Conservation (phyloP, 2,888 invertebrate genomes). For the Coelogynopora nodosa region DNA sequence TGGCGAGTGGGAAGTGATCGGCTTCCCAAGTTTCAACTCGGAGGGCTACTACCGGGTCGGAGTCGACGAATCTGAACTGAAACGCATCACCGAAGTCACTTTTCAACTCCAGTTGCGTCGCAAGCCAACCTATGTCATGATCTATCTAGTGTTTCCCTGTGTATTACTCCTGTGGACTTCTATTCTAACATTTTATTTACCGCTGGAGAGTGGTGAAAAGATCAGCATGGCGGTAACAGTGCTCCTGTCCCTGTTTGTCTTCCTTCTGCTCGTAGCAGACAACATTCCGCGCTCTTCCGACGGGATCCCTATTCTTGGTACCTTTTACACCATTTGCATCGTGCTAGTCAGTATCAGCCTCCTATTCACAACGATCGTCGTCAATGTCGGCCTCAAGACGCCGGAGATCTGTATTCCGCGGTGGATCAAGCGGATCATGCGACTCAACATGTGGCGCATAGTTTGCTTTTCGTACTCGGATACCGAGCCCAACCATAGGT, state of each 20-base stretch:
- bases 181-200: constrained; percentile 34
- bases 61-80: neutral
- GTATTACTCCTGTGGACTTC: constrained; percentile 39
- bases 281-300: constrained; percentile 41
- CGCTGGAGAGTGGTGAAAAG: constrained; percentile 32
- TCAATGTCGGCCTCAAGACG: constrained; percentile 38
- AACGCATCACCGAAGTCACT: constrained; percentile 38
- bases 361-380: constrained; percentile 14
- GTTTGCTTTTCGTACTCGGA: constrained; percentile 25
- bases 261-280: constrained; percentile 39
- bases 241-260: constrained; percentile 40
- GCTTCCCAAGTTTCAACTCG: constrained; percentile 31
- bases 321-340: constrained; percentile 37
- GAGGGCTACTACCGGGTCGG: neutral
- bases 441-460: constrained; percentile 2
- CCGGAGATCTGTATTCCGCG: constrained; percentile 23
- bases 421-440: constrained; percentile 19
- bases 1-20: constrained; percentile 43
- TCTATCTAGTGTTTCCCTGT: constrained; percentile 42
- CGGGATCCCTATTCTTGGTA: constrained; percentile 34
- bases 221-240: constrained; percentile 35
- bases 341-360: constrained; percentile 21
- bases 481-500: neutral
- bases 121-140: constrained; percentile 35
- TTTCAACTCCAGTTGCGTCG: constrained; percentile 40